A percentile compares a stretch with the other conserved stretches of the same genome.
Conservation (phyloP, 2,113 vertebrate genomes). For the Felis chaus region DNA sequence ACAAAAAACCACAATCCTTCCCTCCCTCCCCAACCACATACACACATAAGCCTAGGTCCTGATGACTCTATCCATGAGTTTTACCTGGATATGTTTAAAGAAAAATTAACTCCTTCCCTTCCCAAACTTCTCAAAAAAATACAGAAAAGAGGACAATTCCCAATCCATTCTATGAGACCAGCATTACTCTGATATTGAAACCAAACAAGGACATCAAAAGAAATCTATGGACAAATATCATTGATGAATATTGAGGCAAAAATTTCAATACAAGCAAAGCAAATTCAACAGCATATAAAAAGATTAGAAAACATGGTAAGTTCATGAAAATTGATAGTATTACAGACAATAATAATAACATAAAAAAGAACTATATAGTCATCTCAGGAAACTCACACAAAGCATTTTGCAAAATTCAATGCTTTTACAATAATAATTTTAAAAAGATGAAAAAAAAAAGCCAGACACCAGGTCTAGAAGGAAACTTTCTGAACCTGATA, state of each 20-base stretch:
- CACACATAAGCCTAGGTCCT: background rate
- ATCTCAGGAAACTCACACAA: background rate
- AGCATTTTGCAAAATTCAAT: background rate
- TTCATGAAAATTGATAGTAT: background rate
- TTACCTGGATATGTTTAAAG: background rate
- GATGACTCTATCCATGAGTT: background rate
- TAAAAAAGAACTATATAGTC: background rate
- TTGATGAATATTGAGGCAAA: background rate
- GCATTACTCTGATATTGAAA: background rate
- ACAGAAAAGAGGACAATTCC: background rate
- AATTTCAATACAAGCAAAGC: background rate
- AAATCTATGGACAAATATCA: background rate
- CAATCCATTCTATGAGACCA: background rate
- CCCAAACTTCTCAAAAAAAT: background rate
- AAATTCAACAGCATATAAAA: background rate
- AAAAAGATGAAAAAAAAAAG: background rate
- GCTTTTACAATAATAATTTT: background rate
- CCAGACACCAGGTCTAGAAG: background rate
- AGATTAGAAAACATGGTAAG: background rate
- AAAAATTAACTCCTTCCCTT: background rate
- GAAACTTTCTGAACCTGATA: background rate
- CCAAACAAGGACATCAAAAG: background rate
- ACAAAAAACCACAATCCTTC: background rate
- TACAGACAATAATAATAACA: background rate
- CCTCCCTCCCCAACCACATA: background rate